These are phyloP conservation scores for Typhlomys cinereus DNA, from an alignment of 2,113 vertebrate genomes.

Conservation along the genomic window DNA sequence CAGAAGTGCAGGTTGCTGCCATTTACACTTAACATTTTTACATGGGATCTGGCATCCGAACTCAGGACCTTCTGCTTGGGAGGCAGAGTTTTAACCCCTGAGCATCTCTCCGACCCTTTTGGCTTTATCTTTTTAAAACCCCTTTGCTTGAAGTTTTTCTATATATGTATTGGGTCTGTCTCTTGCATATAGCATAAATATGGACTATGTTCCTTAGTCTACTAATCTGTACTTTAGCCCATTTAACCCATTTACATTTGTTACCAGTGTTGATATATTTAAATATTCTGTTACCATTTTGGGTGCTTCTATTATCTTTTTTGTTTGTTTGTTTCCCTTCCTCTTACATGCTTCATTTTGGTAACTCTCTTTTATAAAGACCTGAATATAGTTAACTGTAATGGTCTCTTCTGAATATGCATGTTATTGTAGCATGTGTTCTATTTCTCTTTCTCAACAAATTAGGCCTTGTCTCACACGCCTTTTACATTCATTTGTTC, in stretches of 20 bases:
- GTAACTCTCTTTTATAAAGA: neutral
- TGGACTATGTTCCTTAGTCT: constrained; percentile 19
- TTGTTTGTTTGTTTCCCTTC: neutral
- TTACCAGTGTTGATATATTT: constrained; percentile 26
- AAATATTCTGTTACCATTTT: constrained; percentile 24
- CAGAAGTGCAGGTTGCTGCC: too few species aligned
- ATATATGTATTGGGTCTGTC: constrained; percentile 4
- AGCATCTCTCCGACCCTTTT: too few species aligned
- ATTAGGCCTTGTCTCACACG: neutral
- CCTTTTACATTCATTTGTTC: constrained; percentile 8
- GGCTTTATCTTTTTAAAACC: neutral
- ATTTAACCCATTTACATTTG: constrained; percentile 15
- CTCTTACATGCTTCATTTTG: constrained; percentile 21
- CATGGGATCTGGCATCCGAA: too few species aligned
- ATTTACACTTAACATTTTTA: too few species aligned
- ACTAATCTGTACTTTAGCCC: neutral
- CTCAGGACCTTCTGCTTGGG: too few species aligned
- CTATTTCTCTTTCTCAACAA: neutral
- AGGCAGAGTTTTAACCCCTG: too few species aligned
- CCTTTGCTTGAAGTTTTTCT: neutral
- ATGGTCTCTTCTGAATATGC: neutral
- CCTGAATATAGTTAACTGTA: neutral
- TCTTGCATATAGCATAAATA: neutral
- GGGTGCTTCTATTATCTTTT: neutral
- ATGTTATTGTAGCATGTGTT: neutral